Base-by-base conservation (phyloP, 2,113 vertebrate species). In the Brachypodius melanocephalos region DNA sequence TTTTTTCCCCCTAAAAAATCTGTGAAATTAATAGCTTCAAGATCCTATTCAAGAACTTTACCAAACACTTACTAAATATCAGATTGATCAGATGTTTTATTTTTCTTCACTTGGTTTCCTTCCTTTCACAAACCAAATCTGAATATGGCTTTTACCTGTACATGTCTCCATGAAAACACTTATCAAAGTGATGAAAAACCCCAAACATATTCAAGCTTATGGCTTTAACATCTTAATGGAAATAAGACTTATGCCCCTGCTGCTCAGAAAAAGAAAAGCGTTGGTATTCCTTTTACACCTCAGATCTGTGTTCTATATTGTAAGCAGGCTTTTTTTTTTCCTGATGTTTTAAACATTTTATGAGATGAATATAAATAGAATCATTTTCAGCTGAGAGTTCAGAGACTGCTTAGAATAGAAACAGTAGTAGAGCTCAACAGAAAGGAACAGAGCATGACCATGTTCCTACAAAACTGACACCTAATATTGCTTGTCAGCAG, bases 361-460 rank as follows among this genome's bases (percentile, higher is more conserved):
- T 46, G 85, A 75, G 69, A 65, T 45, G 22, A 95, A 61, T 88
- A 85, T 94, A 94, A 91, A 92, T 91, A 79, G 81, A 95, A 79
- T 66, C 43, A 43, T 43, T 76, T 88, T 87, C 58, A 76, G 32
- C 76, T 68, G 54, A 43, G 66, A 72, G 22, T 38, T 52, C 54
- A 49, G 66, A 86, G 48, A 57, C 40, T 84, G 71, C 75, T 0
- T 17, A 81, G 92, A 80, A 71, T 67, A 90, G 74, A 72, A 79
- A 58, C 28, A 45, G 48, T 76, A 46, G 71, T 25, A 85, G 62
- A 89, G 69, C 71, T 93, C 75, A 73, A 71, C 78, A 85, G 82
- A 76, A 62, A 75, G 36, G 78, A 89, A 21, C n/a, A 62, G 71
- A 69, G 49, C 66, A 49, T 42, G 82, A 54, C 80, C 0, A 0